phyloP scores from a whole-genome alignment of 2,113 vertebrate genomes.

The Rhodinocichla rosea region DNA sequence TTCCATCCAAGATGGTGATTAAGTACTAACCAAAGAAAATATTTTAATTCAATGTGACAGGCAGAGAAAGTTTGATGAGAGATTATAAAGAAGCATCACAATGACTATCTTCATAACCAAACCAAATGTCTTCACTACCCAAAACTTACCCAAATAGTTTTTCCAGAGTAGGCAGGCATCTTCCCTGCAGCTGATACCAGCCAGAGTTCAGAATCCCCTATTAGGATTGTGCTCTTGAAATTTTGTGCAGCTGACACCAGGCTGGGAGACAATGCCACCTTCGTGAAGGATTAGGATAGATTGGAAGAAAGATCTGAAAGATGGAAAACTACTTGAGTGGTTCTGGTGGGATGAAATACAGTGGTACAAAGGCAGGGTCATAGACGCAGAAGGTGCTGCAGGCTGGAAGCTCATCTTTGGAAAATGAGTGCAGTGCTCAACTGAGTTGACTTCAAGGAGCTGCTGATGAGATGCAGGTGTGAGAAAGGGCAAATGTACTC shows the following conservation, averaged over 20 bases:
- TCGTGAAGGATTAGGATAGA: neutral
- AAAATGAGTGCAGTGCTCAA: neutral
- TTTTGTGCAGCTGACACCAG: neutral
- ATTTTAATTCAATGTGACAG: neutral
- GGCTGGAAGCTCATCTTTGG: neutral
- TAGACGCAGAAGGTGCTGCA: neutral
- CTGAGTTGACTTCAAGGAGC: neutral
- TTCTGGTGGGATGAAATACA: neutral
- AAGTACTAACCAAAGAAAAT: neutral
- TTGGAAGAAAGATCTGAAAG: neutral
- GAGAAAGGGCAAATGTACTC: neutral
- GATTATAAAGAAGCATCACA: neutral
- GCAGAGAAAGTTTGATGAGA: neutral
- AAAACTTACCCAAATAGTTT: neutral
- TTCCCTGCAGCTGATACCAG: neutral
- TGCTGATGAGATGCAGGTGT: neutral
- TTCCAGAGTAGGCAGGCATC: neutral
- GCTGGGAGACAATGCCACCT: neutral
- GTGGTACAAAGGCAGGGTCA: neutral
- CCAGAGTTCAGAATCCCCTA: neutral
- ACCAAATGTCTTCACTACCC: neutral
- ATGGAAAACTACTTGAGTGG: neutral
- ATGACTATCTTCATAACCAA: neutral
- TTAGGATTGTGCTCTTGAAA: neutral
- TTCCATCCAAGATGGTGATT: neutral